Percentiles rank a stretch among this genome's conserved stretches.
Evolutionary conservation across 2,113 vertebrate genomes (phyloP).

Genomic region (Aptenodytes forsteri): DNA sequence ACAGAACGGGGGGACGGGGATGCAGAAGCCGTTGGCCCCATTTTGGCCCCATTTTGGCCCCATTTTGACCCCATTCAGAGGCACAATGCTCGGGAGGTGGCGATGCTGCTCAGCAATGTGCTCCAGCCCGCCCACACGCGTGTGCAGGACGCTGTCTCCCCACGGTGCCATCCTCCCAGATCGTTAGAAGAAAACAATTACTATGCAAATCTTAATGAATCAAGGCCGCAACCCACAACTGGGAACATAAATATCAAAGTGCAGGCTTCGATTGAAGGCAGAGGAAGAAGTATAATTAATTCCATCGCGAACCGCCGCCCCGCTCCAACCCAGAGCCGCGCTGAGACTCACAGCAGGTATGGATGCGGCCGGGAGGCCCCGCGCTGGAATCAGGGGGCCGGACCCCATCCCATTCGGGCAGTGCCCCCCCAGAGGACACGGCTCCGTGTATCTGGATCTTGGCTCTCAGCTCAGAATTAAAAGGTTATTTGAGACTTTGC

Average conservation of each 20-base stretch:
- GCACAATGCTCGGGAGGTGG: accelerated
- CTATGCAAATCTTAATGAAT: slow-evolving; percentile 64
- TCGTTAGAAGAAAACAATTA: slow-evolving; percentile 62
- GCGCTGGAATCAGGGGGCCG: accelerated
- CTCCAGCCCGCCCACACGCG: neutral
- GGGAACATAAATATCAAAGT: slow-evolving; percentile 61
- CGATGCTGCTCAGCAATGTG: neutral
- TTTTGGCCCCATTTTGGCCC: neutral
- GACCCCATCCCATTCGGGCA: accelerated
- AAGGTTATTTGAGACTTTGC: slow-evolving; percentile 70
- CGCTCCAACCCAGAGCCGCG: neutral
- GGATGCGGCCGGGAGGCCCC: neutral
- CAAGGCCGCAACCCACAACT: slow-evolving; percentile 27
- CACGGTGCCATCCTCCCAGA: slow-evolving; percentile 7
- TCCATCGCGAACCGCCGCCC: neutral
- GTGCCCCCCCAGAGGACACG: neutral
- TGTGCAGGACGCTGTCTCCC: neutral
- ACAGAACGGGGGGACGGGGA: neutral
- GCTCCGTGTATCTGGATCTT: neutral
- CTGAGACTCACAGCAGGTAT: accelerated
- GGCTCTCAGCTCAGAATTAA: slow-evolving; percentile 48
- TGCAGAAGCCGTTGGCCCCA: neutral
- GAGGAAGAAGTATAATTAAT: slow-evolving; percentile 35
- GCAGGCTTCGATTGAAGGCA: neutral
- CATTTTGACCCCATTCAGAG: neutral